Percentiles rank a stretch among this genome's conserved stretches.
phyloP scores from a whole-genome alignment of 2,113 vertebrate species.

The Pogonocichla stellata region DNA sequence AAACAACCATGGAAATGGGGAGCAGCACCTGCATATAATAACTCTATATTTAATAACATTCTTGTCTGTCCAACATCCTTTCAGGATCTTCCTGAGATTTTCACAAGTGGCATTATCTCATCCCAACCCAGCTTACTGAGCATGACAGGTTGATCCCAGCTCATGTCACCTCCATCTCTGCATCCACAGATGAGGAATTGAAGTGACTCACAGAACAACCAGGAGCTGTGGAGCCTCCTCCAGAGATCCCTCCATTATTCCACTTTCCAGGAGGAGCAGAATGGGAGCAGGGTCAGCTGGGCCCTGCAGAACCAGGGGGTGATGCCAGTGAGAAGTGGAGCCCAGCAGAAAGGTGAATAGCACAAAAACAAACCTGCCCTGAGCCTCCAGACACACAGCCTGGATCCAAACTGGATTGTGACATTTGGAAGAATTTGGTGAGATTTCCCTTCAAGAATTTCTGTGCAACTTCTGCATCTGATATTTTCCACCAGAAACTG shows the following conservation, averaged over 20 bases:
- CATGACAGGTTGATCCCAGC: neutral
- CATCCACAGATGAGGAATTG: neutral
- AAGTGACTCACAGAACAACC: neutral
- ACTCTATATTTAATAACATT: neutral
- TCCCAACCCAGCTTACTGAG: neutral
- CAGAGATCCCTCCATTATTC: neutral
- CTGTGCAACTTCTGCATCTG: neutral
- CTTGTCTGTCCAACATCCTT: neutral
- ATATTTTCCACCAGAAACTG: neutral
- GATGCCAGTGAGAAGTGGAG: neutral
- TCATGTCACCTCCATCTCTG: fast-evolving
- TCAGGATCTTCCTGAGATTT: neutral
- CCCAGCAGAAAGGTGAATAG: neutral
- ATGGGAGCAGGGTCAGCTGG: neutral
- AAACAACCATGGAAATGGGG: neutral
- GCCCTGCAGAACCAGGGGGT: neutral
- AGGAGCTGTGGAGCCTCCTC: neutral
- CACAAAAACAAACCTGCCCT: neutral
- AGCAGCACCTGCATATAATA: neutral
- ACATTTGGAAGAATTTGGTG: neutral
- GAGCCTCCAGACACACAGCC: neutral
- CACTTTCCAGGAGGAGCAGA: neutral
- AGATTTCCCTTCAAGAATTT: neutral
- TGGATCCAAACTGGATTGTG: neutral
- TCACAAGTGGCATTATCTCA: neutral